phyloP scores from a whole-genome alignment of 2,797 vertebrate species.

The Peromyscus eremicus region DNA sequence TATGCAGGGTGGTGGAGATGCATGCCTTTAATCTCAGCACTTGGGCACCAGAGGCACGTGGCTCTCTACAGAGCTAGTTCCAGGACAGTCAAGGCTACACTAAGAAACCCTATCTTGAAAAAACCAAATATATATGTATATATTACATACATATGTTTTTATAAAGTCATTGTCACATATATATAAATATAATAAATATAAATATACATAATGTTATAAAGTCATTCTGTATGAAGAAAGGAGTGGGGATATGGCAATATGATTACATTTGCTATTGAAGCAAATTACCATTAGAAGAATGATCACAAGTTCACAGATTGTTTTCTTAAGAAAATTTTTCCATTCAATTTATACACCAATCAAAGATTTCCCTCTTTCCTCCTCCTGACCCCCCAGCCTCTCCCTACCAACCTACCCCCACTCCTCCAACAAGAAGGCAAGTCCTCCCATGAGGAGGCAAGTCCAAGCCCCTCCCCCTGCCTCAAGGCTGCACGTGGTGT shows the following conservation, averaged over 20 bases:
- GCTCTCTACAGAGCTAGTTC: background rate
- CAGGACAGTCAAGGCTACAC: background rate
- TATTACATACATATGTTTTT: no score
- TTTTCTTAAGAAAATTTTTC: no score
- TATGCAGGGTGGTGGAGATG: background rate
- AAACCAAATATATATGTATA: background rate
- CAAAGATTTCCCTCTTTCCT: no score
- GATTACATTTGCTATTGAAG: conserved; percentile 22
- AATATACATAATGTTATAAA: background rate
- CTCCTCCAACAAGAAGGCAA: no score
- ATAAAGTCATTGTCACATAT: background rate
- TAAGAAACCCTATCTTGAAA: background rate
- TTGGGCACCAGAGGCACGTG: background rate
- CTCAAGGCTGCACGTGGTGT: no score
- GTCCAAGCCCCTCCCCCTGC: no score
- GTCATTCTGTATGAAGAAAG: conserved; percentile 31
- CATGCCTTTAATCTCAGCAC: no score
- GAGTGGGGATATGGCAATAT: background rate
- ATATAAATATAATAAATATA: background rate
- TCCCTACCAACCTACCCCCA: no score
- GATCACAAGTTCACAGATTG: background rate
- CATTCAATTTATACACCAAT: no score
- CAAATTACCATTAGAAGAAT: conserved; percentile 52
- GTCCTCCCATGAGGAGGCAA: no score
- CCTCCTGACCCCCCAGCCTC: no score